Percentiles rank a stretch among this genome's conserved stretches.
phyloP scores from a whole-genome alignment of 23 tunicate genomes.

The Diplosoma virens region DNA sequence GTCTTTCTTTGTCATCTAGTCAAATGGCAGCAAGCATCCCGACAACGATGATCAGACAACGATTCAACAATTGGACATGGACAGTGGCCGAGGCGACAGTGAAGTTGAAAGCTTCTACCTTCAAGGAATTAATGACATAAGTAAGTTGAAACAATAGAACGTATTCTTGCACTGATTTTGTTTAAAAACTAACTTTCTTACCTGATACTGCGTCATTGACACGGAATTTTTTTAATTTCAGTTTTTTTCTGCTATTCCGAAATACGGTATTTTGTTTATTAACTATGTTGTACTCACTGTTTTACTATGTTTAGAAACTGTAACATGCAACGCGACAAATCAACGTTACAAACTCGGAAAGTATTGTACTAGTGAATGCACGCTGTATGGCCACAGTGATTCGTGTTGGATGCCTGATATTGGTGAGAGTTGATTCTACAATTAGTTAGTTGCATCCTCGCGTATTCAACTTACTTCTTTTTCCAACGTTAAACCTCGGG shows the following conservation, averaged over 20 bases:
- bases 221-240: too few relatives aligned
- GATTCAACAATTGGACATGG: conserved; percentile 34
- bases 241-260: too few relatives aligned
- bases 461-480: too few relatives aligned
- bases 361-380: conserved; percentile 45
- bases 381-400: conserved; percentile 51
- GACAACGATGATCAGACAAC: too few relatives aligned
- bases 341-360: not conserved
- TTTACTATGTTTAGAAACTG: too few relatives aligned
- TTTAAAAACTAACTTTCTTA: not conserved
- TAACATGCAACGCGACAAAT: conserved; percentile 1
- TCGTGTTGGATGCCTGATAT: conserved; percentile 59
- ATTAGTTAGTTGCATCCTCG: not conserved
- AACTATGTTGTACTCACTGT: too few relatives aligned
- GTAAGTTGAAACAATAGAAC: not conserved
- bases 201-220: not conserved
- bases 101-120: conserved; percentile 63
- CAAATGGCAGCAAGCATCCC: too few relatives aligned
- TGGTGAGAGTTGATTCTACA: not conserved
- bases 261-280: too few relatives aligned
- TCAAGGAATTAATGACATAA: conserved; percentile 11
- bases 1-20: too few relatives aligned
- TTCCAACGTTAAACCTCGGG: too few relatives aligned
- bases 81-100: conserved; percentile 89
- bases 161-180: not conserved